phyloP scores from a whole-genome alignment of 2,888 invertebrate genomes.

The Phengaris alcon region DNA sequence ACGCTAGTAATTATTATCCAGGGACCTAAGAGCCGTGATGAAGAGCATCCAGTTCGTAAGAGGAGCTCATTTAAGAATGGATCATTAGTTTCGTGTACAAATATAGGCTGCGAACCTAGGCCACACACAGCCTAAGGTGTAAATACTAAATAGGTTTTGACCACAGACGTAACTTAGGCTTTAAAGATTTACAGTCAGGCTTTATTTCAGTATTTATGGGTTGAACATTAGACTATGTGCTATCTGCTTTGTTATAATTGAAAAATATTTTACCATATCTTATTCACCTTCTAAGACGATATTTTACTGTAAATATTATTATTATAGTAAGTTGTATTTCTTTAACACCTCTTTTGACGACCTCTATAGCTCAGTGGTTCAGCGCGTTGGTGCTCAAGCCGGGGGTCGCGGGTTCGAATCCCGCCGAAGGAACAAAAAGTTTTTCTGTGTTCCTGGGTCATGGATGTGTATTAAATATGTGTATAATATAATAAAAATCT shows the following conservation, averaged over 20 bases:
- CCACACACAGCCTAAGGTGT: slow-evolving; percentile 44
- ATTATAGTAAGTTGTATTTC: not conserved
- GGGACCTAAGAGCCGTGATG: slow-evolving; percentile 25
- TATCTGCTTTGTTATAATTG: slow-evolving; percentile 7
- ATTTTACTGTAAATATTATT: not conserved
- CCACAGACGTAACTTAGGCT: slow-evolving; percentile 42
- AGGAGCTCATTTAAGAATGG: slow-evolving; percentile 28
- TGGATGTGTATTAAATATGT: too few species aligned
- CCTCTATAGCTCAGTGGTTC: too few species aligned
- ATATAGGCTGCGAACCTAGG: slow-evolving; percentile 42
- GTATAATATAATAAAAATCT: too few species aligned
- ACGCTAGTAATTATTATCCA: slow-evolving; percentile 28
- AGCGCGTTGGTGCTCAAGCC: too few species aligned
- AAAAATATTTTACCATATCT: not conserved
- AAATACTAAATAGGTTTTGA: slow-evolving; percentile 47
- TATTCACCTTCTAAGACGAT: not conserved
- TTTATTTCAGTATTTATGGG: slow-evolving; percentile 31
- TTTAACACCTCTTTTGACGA: too few species aligned
- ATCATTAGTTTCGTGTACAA: slow-evolving; percentile 35
- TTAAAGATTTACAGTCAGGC: slow-evolving; percentile 38
- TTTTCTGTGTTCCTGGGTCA: too few species aligned
- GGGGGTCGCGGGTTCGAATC: too few species aligned
- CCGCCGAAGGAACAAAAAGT: too few species aligned
- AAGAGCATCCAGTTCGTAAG: slow-evolving; percentile 10
- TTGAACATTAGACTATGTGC: slow-evolving; percentile 24